Evolutionary conservation across 2,888 invertebrate species (phyloP), one percentile per base, ranked within the genome.

Genomic region (Dione juno): DNA sequence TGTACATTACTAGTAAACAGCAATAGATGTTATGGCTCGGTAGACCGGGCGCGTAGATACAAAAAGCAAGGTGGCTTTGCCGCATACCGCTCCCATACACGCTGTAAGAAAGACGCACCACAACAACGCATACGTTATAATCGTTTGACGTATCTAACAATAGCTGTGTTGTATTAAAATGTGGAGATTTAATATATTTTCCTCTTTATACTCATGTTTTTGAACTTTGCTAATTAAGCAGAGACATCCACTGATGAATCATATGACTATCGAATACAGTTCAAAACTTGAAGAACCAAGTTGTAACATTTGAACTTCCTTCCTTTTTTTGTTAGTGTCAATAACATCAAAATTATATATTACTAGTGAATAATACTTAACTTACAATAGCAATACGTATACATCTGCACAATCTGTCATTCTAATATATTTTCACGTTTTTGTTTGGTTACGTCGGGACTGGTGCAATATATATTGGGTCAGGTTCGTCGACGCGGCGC

Each of bases 1-100:
- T 76, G 74, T 67, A 71, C 73, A 76, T 75, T 73, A 66, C 74
- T 53, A 70, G 70, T 72, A 70, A 74, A 73, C 61, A 71, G 70
- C 63, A 74, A 71, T 70, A 69, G 75, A 75, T 74, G 74, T 67
- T 65, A 75, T 75, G 68, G 41, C 58, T 57, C 61, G 71, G 71
- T 73, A 74, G 41, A 43, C 35, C 37, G 48, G 61, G 41, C 50
- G 67, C 19, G 52, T 19, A 41, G 40, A 48, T 61, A 70, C 52
- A 72, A 70, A 66, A 67, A 67, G 58, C 41, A 54, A 61, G 67
- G 66, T 67, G 52, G 65, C 53, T 43, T 63, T 72, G 68, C 69
- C 61, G 70, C 71, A 73, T 70, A 65, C 71, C 65, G 52, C 66
- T 71, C 71, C 63, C 66, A 65, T 68, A 28, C 19, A 16, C 50